Evolutionary conservation across 2,888 invertebrate genomes (phyloP).

Genomic region (Lycia hirtaria): DNA sequence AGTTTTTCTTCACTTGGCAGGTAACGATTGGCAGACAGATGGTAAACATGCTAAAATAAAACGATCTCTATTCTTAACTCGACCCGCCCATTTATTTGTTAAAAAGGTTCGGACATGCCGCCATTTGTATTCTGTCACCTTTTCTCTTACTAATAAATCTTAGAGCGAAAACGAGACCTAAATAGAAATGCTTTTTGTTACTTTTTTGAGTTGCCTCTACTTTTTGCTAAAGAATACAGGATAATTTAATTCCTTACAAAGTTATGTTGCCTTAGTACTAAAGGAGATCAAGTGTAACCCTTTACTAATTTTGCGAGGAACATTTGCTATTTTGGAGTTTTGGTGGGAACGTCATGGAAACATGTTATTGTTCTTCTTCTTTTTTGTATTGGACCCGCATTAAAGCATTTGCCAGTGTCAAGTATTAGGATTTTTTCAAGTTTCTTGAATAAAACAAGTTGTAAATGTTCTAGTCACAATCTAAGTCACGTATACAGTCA

Average conservation of each 20-base stretch:
- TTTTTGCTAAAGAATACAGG: conserved; percentile 11
- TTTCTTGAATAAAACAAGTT: too few relatives aligned
- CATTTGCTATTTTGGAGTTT: not conserved
- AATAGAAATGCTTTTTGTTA: conserved; percentile 17
- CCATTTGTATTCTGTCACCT: conserved; percentile 25
- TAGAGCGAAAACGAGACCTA: conserved; percentile 16
- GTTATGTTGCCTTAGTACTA: conserved; percentile 24
- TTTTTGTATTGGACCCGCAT: too few relatives aligned
- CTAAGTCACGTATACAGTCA: too few relatives aligned
- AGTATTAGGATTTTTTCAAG: too few relatives aligned
- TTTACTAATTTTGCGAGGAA: conserved; percentile 8
- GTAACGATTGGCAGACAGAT: conserved; percentile 4
- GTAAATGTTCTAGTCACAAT: too few relatives aligned
- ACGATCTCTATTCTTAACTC: conserved; percentile 26
- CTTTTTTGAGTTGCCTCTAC: not conserved
- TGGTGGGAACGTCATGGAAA: too few relatives aligned
- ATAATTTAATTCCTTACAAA: conserved; percentile 3
- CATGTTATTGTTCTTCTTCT: too few relatives aligned
- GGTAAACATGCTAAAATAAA: conserved; percentile 20
- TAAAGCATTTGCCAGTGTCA: too few relatives aligned
- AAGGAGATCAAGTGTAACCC: conserved; percentile 29
- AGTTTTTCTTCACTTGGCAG: conserved; percentile 2
- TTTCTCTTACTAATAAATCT: conserved; percentile 26
- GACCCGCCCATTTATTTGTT: conserved; percentile 33
- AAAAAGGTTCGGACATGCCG: conserved; percentile 24